Conservation (phyloP, 2,888 invertebrate genomes). For the Scaptomyza polygonia region DNA sequence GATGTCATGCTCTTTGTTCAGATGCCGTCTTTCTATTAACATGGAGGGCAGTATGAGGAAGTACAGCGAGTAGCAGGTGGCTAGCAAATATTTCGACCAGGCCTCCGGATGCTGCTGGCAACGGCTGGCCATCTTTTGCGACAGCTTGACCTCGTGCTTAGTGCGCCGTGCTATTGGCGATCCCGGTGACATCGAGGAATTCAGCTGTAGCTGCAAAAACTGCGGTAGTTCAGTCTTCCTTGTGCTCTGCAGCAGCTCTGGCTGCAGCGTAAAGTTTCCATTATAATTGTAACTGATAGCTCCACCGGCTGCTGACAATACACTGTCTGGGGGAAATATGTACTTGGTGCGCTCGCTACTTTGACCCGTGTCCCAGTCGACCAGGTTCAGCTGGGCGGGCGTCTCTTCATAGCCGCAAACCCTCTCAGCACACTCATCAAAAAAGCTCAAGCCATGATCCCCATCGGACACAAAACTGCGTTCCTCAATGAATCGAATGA, state of each 20-base stretch:
- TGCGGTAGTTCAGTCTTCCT: slow-evolving; percentile 78
- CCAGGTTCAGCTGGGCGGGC: slow-evolving; percentile 87
- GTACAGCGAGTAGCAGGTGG: slow-evolving; percentile 96
- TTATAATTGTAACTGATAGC: slow-evolving; percentile 85
- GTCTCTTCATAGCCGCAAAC: slow-evolving; percentile 86
- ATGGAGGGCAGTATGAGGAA: slow-evolving; percentile 97
- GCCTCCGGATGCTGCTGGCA: slow-evolving; percentile 89
- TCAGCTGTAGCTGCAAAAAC: slow-evolving; percentile 82
- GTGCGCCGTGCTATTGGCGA: slow-evolving; percentile 97
- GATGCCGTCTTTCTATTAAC: slow-evolving; percentile 88
- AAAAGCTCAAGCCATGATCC: slow-evolving; percentile 97
- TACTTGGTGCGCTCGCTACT: slow-evolving; percentile 96
- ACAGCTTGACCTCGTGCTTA: slow-evolving; percentile 96
- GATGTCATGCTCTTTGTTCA: slow-evolving; percentile 90
- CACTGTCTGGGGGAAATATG: slow-evolving; percentile 95
- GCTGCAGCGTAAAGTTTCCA: slow-evolving; percentile 87
- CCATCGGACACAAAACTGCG: slow-evolving; percentile 99
- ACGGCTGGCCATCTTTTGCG: slow-evolving; percentile 89
- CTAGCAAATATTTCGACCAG: slow-evolving; percentile 96
- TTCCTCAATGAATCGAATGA: slow-evolving; percentile 99
- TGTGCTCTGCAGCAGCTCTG: slow-evolving; percentile 85
- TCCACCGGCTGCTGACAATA: slow-evolving; percentile 75
- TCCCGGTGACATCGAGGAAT: slow-evolving; percentile 87
- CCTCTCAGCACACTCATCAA: slow-evolving; percentile 98
- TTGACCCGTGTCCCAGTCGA: slow-evolving; percentile 92